Percentiles rank a stretch among this genome's conserved stretches.
Evolutionary conservation across 2,797 vertebrate genomes (phyloP).

Genomic region (Phyllotis vaccarum): DNA sequence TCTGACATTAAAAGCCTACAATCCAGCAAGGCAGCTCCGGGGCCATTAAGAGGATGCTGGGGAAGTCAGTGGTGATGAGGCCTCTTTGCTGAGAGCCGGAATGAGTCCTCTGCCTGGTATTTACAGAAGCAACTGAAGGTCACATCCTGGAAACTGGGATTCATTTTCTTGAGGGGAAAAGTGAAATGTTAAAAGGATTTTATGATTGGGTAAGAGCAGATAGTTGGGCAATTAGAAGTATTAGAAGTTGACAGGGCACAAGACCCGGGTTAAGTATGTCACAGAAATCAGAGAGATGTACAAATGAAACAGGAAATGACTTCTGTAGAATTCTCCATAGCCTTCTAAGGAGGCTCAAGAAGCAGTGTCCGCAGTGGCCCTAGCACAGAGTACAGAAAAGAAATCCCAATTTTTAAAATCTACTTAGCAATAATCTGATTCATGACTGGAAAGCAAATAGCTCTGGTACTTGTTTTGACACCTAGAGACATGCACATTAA

Average conservation of each 20-base stretch:
- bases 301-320: slow-evolving; percentile 83
- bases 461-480: slow-evolving; percentile 55
- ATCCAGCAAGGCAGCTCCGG: slow-evolving; percentile 62
- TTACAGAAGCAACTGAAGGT: slow-evolving; percentile 85
- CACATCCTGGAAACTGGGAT: slow-evolving; percentile 83
- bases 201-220: slow-evolving; percentile 85
- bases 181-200: slow-evolving; percentile 88
- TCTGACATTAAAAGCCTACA: slow-evolving; percentile 80
- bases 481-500: background rate
- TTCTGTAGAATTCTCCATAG: slow-evolving; percentile 78
- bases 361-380: slow-evolving; percentile 23
- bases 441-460: slow-evolving; percentile 58
- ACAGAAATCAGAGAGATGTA: slow-evolving; percentile 79
- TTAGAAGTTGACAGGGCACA: slow-evolving; percentile 86
- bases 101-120: slow-evolving; percentile 81
- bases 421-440: slow-evolving; percentile 71
- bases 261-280: slow-evolving; percentile 86
- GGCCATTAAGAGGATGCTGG: slow-evolving; percentile 69
- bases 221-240: slow-evolving; percentile 88
- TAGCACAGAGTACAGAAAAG: slow-evolving; percentile 12
- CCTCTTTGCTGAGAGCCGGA: slow-evolving; percentile 68
- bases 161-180: slow-evolving; percentile 85
- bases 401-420: slow-evolving; percentile 70
- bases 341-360: slow-evolving; percentile 63
- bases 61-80: slow-evolving; percentile 82